These are phyloP conservation scores for Aethina tumida DNA, from an alignment of 1,140 invertebrate species.

Conservation along the genomic window DNA sequence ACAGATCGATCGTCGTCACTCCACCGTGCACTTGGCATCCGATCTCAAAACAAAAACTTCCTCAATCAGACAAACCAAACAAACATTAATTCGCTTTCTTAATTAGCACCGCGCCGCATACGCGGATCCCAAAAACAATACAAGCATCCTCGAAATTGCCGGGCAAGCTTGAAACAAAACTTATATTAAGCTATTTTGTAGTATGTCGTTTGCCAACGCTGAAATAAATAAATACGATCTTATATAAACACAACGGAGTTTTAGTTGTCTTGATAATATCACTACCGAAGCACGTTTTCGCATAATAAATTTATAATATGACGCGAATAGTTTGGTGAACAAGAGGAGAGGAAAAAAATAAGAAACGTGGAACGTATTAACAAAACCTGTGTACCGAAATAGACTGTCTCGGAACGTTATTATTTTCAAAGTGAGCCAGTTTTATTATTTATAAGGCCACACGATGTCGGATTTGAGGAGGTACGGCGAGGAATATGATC, in stretches of 20 bases:
- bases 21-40: too few relatives aligned
- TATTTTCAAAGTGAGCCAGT: too few relatives aligned
- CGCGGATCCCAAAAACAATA: not conserved
- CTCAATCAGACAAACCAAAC: too few relatives aligned
- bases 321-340: constrained; percentile 6
- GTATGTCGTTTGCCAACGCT: constrained; percentile 18
- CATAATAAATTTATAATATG: constrained; percentile 5
- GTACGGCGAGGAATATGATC: constrained; percentile 54
- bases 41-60: too few relatives aligned
- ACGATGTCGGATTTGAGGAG: constrained; percentile 23
- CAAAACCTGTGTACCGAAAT: too few relatives aligned
- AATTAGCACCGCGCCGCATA: too few relatives aligned
- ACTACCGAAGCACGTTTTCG: constrained; percentile 6
- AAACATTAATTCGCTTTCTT: too few relatives aligned
- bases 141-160: constrained; percentile 4
- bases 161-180: constrained; percentile 5
- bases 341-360: too few relatives aligned
- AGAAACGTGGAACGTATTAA: too few relatives aligned
- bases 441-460: constrained; percentile 1
- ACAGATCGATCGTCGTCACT: too few relatives aligned
- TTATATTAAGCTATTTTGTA: constrained; percentile 11
- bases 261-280: constrained; percentile 15
- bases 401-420: too few relatives aligned
- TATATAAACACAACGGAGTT: constrained; percentile 18
- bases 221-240: constrained; percentile 21